Evolutionary conservation across 1,140 invertebrate species (phyloP).

Genomic region (Bombus confusus): DNA sequence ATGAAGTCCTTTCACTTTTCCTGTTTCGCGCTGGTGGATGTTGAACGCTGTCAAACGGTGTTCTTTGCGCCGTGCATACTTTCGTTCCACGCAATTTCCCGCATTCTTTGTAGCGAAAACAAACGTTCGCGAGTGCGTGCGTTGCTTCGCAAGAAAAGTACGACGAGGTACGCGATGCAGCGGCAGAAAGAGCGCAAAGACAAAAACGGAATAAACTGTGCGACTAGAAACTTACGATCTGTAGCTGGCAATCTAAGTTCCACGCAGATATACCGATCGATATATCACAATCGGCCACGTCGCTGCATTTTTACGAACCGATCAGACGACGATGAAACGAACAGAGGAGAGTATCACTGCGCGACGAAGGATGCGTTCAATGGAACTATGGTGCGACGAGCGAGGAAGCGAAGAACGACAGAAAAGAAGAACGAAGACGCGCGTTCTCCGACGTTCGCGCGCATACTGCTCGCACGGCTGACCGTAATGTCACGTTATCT

Average conservation of each 20-base stretch:
- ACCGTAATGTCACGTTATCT: conserved; percentile 71
- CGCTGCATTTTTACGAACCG: conserved; percentile 9
- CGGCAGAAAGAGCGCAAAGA: too few relatives aligned
- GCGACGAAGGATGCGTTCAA: too few relatives aligned
- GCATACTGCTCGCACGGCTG: conserved; percentile 57
- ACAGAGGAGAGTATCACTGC: not conserved
- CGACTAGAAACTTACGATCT: conserved; percentile 25
- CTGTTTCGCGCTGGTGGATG: conserved; percentile 44
- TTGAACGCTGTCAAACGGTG: conserved; percentile 7
- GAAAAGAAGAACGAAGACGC: conserved; percentile 40
- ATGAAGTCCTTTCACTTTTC: conserved; percentile 64
- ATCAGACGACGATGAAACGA: too few relatives aligned
- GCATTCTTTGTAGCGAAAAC: not conserved
- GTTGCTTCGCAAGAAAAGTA: too few relatives aligned
- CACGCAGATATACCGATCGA: conserved; percentile 10
- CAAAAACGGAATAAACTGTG: not conserved
- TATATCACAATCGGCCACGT: not conserved
- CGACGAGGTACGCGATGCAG: not conserved
- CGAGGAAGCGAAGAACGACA: conserved; percentile 5
- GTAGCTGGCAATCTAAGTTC: not conserved
- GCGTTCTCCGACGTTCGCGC: conserved; percentile 54
- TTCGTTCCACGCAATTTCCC: conserved; percentile 18
- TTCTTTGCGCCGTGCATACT: not conserved
- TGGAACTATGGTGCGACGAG: not conserved
- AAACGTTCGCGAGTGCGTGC: conserved; percentile 23